Conservation (phyloP, 2,888 invertebrate genomes). For the Cataglyphis altisquamis region DNA sequence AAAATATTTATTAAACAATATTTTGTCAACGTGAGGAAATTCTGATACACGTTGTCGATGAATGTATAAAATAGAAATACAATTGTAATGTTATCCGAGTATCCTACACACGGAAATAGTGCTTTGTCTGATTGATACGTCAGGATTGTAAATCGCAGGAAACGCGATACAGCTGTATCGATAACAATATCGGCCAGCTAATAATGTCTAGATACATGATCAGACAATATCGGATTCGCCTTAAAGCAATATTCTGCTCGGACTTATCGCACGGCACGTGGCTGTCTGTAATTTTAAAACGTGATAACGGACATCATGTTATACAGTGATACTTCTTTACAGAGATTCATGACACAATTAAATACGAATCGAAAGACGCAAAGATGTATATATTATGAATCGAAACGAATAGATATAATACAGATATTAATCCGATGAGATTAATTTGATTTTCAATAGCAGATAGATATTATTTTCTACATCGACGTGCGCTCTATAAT, state of each 20-base stretch:
- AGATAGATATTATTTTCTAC: not conserved
- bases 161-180: constrained; percentile 40
- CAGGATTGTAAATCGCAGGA: constrained; percentile 39
- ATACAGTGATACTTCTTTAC: not conserved
- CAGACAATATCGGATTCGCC: not conserved
- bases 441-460: not conserved
- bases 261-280: not conserved
- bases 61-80: not conserved
- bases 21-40: not conserved
- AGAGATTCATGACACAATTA: not conserved
- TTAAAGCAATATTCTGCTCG: not conserved
- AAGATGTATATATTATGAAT: not conserved
- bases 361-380: not conserved
- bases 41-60: not conserved
- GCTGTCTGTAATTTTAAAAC: constrained; percentile 8
- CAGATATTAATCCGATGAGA: not conserved
- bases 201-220: constrained; percentile 16
- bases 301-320: not conserved
- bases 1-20: not conserved
- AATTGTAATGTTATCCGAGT: not conserved
- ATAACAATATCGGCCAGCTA: constrained; percentile 54
- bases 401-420: not conserved
- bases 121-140: constrained; percentile 1
- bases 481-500: not conserved
- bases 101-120: not conserved